phyloP scores from a whole-genome alignment of 1,140 invertebrate genomes.

The Thereuonema tuberculata region DNA sequence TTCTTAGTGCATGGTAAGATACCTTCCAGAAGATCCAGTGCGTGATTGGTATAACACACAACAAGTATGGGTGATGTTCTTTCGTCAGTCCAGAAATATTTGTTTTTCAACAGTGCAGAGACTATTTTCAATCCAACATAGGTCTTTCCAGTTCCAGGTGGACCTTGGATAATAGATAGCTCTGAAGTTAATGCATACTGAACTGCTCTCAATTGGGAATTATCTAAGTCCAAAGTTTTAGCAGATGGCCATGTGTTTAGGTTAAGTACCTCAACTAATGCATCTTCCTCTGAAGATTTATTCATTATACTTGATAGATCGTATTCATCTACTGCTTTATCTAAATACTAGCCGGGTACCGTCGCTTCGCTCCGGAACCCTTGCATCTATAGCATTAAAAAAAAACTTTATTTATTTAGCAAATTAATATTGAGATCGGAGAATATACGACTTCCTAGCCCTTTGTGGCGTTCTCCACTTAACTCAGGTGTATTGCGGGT shows the following conservation, averaged over 20 bases:
- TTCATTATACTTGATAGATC: not conserved
- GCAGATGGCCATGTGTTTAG: constrained; percentile 17
- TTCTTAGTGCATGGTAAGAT: constrained; percentile 33
- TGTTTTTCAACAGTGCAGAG: constrained; percentile 27
- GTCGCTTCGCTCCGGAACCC: too few relatives aligned
- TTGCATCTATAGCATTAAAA: too few relatives aligned
- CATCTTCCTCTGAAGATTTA: not conserved
- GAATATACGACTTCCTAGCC: too few relatives aligned
- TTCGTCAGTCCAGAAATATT: constrained; percentile 18
- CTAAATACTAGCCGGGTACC: too few relatives aligned
- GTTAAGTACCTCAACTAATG: not conserved
- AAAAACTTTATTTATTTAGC: too few relatives aligned
- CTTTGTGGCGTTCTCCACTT: too few relatives aligned
- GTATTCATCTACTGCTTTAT: not conserved
- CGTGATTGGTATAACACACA: constrained; percentile 75
- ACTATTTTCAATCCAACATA: constrained; percentile 43
- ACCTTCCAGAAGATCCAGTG: constrained; percentile 71
- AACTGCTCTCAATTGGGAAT: constrained; percentile 35
- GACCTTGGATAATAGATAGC: constrained; percentile 53
- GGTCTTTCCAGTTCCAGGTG: constrained; percentile 67
- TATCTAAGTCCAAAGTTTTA: constrained; percentile 27
- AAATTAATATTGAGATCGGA: too few relatives aligned
- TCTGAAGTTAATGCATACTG: constrained; percentile 34
- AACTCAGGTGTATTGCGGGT: too few relatives aligned
- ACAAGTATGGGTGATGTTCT: constrained; percentile 46